Base-by-base conservation (phyloP, 2,888 invertebrate genomes). In the Plutella xylostella region DNA sequence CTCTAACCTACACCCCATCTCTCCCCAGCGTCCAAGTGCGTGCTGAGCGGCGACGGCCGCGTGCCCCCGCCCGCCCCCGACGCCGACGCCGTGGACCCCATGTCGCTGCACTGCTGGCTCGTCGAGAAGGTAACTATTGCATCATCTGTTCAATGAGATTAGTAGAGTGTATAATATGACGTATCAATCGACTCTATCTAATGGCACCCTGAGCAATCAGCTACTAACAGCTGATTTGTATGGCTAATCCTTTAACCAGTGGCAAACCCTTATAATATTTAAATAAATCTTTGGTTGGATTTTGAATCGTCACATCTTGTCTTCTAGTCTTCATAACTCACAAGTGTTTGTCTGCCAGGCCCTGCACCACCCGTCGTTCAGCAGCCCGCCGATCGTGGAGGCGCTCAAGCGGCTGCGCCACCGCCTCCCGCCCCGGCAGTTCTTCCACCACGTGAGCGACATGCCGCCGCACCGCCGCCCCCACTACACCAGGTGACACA, bases 291-390 rank as follows among this genome's bases (percentile, higher is more conserved):
- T n/a, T n/a, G n/a, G n/a, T n/a, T n/a, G n/a, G n/a, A n/a, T n/a
- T n/a, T n/a, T n/a, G n/a, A n/a, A n/a, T n/a, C n/a, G n/a, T n/a
- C n/a, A n/a, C n/a, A n/a, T n/a, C n/a, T n/a, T n/a, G n/a, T n/a
- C n/a, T n/a, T n/a, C n/a, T n/a, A n/a, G n/a, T n/a, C n/a, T n/a
- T n/a, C n/a, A n/a, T n/a, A n/a, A n/a, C n/a, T n/a, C n/a, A n/a
- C n/a, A n/a, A n/a, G n/a, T n/a, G n/a, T n/a, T n/a, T n/a, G n/a
- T n/a, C n/a, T n/a, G n/a, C 1, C 55, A 77, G 72, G 89, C 90
- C 54, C 68, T 90, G 44, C 86, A 88, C 58, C 90, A 91, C 70
- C 89, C 89, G 65, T 79, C 88, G 40, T 90, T 90, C 72, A 58
- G 49, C 1, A 53, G 58, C 0, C 54, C 67, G 1, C 65, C 64